Evolutionary conservation across 2,113 vertebrate species (phyloP), one percentile per base, ranked within the genome.

Genomic region (Motacilla tschutschensis): DNA sequence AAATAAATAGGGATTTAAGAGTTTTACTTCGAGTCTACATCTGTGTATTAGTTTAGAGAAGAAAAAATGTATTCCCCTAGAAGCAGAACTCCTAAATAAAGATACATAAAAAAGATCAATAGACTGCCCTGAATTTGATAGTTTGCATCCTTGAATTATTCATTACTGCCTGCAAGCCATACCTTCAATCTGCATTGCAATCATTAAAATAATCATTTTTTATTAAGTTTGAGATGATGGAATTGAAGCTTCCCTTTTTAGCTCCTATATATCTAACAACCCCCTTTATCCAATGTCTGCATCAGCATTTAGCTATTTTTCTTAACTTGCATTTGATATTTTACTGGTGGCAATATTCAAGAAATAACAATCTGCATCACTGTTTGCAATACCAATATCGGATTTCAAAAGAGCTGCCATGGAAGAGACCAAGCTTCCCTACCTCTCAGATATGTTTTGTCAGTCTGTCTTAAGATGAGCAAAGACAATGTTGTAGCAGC

Each of bases 51-150:
- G 17, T 65, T 66, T 66, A 81, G 59, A 85, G 82, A 82, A 43
- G 6, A 67, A 22, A 63, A 89, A 81, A 84, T 41, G 31, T 33
- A 67, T 67, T 66, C 6, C 16, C 22, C 44, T 55, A 63, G 70
- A 81, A 83, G 51, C 48, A 88, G 35, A 76, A 79, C 15, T 81
- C 18, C 71, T 78, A 86, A 84, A 86, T 78, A 82, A 86, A 86
- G 41, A 78, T 22, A 48, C 12, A 57, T 73, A 40, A 60, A 88
- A 84, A 53, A 83, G 31, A 85, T 79, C 79, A 94, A 50, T 58
- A 62, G 36, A 51, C 7, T 44, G 33, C 38, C 33, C 22, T 11
- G 36, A 84, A 65, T 64, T 1, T 71, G 41, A 64, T 53, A 17
- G 17, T 80, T 92, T 77, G 44, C 31, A 66, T 73, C 48, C 36